Evolutionary conservation across 1,140 invertebrate genomes (phyloP).

Genomic region (Cotesia typhae): DNA sequence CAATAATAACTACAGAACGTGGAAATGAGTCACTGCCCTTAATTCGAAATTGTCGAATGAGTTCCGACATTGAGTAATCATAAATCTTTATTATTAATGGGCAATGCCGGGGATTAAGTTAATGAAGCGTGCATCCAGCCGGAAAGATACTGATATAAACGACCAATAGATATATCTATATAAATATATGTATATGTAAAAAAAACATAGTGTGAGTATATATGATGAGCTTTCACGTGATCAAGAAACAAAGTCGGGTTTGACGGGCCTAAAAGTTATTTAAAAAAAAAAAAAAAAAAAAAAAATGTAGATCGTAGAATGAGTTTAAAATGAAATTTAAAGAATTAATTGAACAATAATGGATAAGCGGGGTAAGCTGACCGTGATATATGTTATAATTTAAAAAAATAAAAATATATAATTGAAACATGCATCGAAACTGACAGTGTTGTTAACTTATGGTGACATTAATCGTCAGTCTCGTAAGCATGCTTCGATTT

Average conservation of each 20-base stretch:
- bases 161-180: conserved; percentile 1
- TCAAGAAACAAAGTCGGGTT: conserved; percentile 21
- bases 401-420: not conserved
- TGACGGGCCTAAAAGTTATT: conserved; percentile 37
- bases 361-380: conserved; percentile 8
- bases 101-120: conserved; percentile 24
- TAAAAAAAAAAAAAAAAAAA: conserved; percentile 5
- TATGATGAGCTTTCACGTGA: not conserved
- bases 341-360: conserved; percentile 11
- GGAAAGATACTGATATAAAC: conserved; percentile 8
- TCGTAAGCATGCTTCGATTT: conserved; percentile 11
- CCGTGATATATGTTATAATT: conserved; percentile 16
- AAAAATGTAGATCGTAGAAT: not conserved
- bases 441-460: not conserved
- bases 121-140: conserved; percentile 25
- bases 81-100: not conserved
- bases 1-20: conserved; percentile 23
- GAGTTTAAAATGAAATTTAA: not conserved
- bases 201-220: conserved; percentile 6
- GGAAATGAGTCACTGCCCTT: conserved; percentile 39
- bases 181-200: not conserved
- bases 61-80: conserved; percentile 5
- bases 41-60: conserved; percentile 19
- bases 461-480: not conserved
- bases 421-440: conserved; percentile 6